phyloP scores from a whole-genome alignment of 2,888 invertebrate genomes.

The Phoenoteleia sp. region DNA sequence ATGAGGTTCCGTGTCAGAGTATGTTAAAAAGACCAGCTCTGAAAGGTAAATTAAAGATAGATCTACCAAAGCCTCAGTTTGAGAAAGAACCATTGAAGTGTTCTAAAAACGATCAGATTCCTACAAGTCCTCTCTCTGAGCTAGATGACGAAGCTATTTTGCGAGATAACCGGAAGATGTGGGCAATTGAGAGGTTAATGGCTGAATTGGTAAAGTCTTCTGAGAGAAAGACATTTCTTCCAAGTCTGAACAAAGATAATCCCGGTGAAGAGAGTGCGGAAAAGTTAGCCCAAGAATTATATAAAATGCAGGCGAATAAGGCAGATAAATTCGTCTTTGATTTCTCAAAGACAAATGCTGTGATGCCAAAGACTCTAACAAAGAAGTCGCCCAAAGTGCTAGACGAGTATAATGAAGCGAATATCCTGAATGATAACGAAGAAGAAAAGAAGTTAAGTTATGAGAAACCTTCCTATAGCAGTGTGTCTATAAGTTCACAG shows the following conservation, averaged over 20 bases:
- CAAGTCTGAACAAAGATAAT: constrained; percentile 11
- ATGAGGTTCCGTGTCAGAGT: background rate
- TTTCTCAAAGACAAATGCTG: constrained; percentile 63
- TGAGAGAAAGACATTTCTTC: constrained; percentile 49
- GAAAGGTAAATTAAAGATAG: background rate
- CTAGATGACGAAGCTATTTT: constrained; percentile 67
- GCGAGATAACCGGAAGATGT: constrained; percentile 82
- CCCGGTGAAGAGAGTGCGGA: constrained; percentile 55
- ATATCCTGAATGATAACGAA: constrained; percentile 79
- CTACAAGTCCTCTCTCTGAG: background rate
- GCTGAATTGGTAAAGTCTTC: constrained; percentile 80
- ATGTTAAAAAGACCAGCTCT: background rate
- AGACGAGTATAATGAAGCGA: constrained; percentile 82
- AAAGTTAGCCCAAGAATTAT: constrained; percentile 78
- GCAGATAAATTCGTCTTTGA: constrained; percentile 62
- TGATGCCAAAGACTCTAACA: constrained; percentile 66
- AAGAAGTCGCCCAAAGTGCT: constrained; percentile 80
- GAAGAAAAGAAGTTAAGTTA: constrained; percentile 1
- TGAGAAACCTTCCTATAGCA: constrained; percentile 80
- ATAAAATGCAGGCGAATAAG: constrained; percentile 75
- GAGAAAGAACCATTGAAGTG: too few species aligned
- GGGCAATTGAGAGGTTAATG: constrained; percentile 84
- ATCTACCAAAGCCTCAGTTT: background rate
- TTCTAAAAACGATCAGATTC: background rate
- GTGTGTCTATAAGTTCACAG: constrained; percentile 76